Evolutionary conservation across 2,113 vertebrate genomes (phyloP).

Genomic region (Pterophyllum scalare): DNA sequence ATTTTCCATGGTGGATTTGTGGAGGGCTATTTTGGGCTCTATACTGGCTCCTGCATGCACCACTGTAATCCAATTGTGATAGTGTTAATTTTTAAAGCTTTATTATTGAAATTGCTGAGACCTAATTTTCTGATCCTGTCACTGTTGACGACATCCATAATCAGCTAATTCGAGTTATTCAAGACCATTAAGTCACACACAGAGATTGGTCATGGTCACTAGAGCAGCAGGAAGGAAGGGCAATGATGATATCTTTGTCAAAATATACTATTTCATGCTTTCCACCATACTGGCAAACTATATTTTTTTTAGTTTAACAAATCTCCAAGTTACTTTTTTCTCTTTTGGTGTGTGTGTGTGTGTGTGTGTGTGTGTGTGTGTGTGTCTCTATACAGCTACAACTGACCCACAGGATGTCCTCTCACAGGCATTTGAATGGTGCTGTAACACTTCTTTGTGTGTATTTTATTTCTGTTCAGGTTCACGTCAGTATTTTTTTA

Average conservation of each 20-base stretch:
- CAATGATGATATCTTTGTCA: slow-evolving; percentile 20
- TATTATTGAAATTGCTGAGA: slow-evolving; percentile 82
- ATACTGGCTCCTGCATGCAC: slow-evolving; percentile 60
- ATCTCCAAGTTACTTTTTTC: neutral
- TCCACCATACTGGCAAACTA: slow-evolving; percentile 1
- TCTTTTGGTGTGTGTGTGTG: neutral
- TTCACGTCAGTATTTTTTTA: slow-evolving; percentile 12
- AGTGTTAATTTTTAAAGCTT: slow-evolving; percentile 78
- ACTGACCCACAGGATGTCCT: slow-evolving; percentile 25
- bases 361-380: slow-evolving; percentile 7
- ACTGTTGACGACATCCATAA: slow-evolving; percentile 65
- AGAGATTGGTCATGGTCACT: slow-evolving; percentile 56
- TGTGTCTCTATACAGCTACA: neutral
- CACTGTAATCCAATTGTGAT: slow-evolving; percentile 78
- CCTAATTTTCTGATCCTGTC: slow-evolving; percentile 76
- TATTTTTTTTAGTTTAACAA: slow-evolving; percentile 39
- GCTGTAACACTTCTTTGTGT: slow-evolving; percentile 41
- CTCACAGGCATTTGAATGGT: slow-evolving; percentile 40
- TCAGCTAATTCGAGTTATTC: slow-evolving; percentile 78
- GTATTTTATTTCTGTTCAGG: slow-evolving; percentile 13
- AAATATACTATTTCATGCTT: slow-evolving; percentile 13
- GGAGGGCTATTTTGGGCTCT: slow-evolving; percentile 68
- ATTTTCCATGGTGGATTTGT: slow-evolving; percentile 79
- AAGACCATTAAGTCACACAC: slow-evolving; percentile 66
- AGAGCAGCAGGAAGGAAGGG: slow-evolving; percentile 29